Percentiles rank a stretch among this genome's conserved stretches.
phyloP scores from a whole-genome alignment of 2,113 vertebrate genomes.

The Syngnathus scovelli region DNA sequence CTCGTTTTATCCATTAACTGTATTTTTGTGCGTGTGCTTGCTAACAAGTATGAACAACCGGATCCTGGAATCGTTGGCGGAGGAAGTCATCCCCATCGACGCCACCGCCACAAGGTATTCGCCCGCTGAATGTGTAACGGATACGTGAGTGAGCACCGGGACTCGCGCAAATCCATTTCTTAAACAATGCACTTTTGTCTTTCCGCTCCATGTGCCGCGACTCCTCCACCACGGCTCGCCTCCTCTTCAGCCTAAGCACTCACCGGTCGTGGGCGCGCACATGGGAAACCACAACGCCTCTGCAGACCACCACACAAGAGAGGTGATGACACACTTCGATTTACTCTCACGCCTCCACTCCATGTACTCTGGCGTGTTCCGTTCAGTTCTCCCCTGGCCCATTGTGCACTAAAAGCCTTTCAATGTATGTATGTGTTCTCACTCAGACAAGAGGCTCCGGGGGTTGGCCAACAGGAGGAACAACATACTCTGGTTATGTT shows the following conservation, averaged over 20 bases:
- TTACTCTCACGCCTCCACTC: slow-evolving; percentile 23
- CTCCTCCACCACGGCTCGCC: slow-evolving; percentile 1
- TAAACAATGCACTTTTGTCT: not conserved
- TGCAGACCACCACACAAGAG: slow-evolving; percentile 21
- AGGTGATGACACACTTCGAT: slow-evolving; percentile 58
- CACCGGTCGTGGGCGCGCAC: slow-evolving; percentile 36
- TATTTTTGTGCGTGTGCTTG: not conserved
- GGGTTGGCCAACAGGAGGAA: slow-evolving; percentile 27
- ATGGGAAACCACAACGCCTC: slow-evolving; percentile 34
- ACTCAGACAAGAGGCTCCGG: slow-evolving; percentile 37
- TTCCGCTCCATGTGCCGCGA: slow-evolving; percentile 25
- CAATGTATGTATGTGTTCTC: slow-evolving; percentile 47
- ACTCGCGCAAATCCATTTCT: slow-evolving; percentile 11
- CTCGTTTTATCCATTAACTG: not conserved
- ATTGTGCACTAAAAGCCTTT: slow-evolving; percentile 58
- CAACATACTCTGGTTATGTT: slow-evolving; percentile 57
- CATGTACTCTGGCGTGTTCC: slow-evolving; percentile 13
- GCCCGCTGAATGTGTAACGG: slow-evolving; percentile 5
- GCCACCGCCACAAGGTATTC: slow-evolving; percentile 47
- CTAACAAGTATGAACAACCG: slow-evolving; percentile 22
- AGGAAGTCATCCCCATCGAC: slow-evolving; percentile 44
- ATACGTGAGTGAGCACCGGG: not conserved
- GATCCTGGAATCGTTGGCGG: slow-evolving; percentile 31
- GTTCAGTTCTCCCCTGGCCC: slow-evolving; percentile 28
- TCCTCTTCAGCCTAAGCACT: slow-evolving; percentile 28